These are phyloP conservation scores for Polyommatus iphigenia DNA, from an alignment of 2,888 invertebrate genomes.

Conservation along the genomic window DNA sequence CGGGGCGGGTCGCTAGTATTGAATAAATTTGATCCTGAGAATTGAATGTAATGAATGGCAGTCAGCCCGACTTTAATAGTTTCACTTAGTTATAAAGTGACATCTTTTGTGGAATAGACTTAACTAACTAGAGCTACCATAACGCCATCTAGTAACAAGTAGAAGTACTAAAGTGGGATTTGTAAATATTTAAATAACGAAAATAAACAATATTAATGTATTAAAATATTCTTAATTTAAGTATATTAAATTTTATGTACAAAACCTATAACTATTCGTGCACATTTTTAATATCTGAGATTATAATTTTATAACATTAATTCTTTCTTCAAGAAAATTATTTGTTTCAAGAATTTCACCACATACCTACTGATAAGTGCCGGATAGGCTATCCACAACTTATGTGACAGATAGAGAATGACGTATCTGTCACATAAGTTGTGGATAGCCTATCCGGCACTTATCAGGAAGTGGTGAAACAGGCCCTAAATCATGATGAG, in stretches of 20 bases:
- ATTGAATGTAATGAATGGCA: too few relatives aligned
- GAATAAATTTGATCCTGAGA: too few relatives aligned
- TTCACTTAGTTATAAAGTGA: neutral
- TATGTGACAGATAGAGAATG: too few relatives aligned
- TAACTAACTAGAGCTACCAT: neutral
- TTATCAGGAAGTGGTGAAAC: too few relatives aligned
- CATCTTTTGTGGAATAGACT: neutral
- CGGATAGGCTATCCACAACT: too few relatives aligned
- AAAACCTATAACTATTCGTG: constrained; percentile 1
- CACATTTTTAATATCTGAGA: neutral
- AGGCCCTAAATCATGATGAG: too few relatives aligned
- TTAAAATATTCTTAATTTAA: neutral
- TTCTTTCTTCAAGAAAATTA: neutral
- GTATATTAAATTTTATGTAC: constrained; percentile 5
- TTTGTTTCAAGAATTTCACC: neutral
- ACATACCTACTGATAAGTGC: too few relatives aligned
- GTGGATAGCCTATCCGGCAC: too few relatives aligned
- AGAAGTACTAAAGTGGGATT: neutral
- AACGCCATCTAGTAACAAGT: neutral
- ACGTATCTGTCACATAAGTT: too few relatives aligned
- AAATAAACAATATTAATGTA: neutral
- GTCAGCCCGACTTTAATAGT: too few relatives aligned
- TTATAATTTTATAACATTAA: neutral
- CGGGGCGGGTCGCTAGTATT: too few relatives aligned
- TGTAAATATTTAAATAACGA: neutral